phyloP scores from a whole-genome alignment of 2,888 invertebrate genomes.

The Drosophila neotestacea region DNA sequence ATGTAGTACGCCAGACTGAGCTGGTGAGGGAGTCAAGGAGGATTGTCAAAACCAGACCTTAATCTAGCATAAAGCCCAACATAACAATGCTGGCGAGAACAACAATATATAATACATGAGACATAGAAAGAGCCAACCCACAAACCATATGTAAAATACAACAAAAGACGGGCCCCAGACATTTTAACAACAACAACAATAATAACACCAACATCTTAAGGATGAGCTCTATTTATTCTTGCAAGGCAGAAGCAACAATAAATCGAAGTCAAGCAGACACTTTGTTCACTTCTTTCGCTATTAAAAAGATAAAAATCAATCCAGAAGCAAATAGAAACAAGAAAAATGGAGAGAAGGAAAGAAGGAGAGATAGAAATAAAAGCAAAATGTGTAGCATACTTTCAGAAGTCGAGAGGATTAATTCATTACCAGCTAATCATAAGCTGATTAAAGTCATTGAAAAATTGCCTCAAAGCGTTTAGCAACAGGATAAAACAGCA shows the following conservation, averaged over 20 bases:
- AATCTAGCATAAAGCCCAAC: conserved; percentile 19
- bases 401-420: conserved; percentile 8
- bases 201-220: conserved; percentile 17
- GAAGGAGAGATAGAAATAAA: neutral
- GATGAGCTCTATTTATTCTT: conserved; percentile 49
- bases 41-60: conserved; percentile 43
- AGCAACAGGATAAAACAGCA: neutral
- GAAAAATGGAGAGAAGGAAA: too few relatives aligned
- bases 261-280: conserved; percentile 50
- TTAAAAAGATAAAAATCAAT: conserved; percentile 49
- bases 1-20: neutral
- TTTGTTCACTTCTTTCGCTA: conserved; percentile 23
- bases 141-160: conserved; percentile 22
- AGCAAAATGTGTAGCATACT: conserved; percentile 14
- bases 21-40: neutral
- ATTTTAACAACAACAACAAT: conserved; percentile 17
- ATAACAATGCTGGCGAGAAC: conserved; percentile 17
- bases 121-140: conserved; percentile 36
- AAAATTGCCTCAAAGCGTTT: neutral
- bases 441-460: conserved; percentile 8
- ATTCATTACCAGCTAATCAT: conserved; percentile 25
- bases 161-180: conserved; percentile 31
- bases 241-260: conserved; percentile 38
- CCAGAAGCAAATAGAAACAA: neutral
- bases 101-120: conserved; percentile 57